Evolutionary conservation across 2,888 invertebrate genomes (phyloP).

Genomic region (Alloplasta piceator): DNA sequence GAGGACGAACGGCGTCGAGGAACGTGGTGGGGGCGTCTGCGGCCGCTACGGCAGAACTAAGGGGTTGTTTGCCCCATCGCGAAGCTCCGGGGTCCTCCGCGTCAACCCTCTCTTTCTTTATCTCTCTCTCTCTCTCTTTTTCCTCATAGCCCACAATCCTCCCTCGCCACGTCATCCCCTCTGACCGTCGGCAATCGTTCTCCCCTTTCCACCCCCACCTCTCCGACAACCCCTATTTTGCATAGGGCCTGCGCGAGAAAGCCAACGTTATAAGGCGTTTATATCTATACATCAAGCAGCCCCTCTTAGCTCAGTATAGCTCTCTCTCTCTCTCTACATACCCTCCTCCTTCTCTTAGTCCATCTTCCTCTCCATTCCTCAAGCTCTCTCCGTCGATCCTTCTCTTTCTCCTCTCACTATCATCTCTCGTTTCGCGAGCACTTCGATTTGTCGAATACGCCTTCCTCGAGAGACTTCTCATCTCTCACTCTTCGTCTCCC

Average conservation of each 20-base stretch:
- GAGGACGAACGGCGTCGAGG: conserved; percentile 76
- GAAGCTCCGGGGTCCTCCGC: conserved; percentile 76
- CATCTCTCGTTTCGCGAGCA: conserved; percentile 62
- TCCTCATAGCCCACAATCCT: conserved; percentile 59
- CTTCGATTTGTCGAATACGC: conserved; percentile 81
- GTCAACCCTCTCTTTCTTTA: conserved; percentile 64
- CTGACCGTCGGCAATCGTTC: conserved; percentile 48
- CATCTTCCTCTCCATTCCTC: conserved; percentile 34
- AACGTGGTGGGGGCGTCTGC: conserved; percentile 82
- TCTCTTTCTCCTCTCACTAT: conserved; percentile 40
- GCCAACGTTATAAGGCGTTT: conserved; percentile 38
- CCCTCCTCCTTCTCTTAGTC: conserved; percentile 57
- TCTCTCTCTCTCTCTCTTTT: conserved; percentile 9
- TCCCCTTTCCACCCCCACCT: conserved; percentile 49
- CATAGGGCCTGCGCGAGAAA: conserved; percentile 81
- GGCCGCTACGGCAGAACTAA: conserved; percentile 82
- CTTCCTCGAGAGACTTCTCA: conserved; percentile 70
- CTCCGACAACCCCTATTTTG: conserved; percentile 78
- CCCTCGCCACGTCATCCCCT: conserved; percentile 63
- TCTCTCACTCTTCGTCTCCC: conserved; percentile 61
- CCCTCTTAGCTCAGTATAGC: conserved; percentile 41
- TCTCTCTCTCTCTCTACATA: conserved; percentile 58
- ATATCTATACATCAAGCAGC: conserved; percentile 50
- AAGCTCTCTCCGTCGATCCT: conserved; percentile 31
- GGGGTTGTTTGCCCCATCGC: conserved; percentile 82